Conservation (phyloP, 2,113 vertebrate species). For the Syrmaticus mikado region DNA sequence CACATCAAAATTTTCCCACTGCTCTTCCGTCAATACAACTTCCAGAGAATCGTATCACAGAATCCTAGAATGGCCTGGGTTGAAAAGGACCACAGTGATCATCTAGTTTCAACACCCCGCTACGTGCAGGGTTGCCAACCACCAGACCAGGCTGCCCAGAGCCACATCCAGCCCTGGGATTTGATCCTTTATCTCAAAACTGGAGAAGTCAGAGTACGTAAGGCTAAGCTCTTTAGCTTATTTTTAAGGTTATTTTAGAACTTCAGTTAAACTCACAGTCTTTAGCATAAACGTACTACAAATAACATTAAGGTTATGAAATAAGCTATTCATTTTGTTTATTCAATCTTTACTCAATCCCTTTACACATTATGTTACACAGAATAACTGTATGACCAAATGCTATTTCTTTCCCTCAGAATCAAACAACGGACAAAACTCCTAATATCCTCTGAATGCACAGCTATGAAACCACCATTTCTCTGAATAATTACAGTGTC, state of each 20-base stretch:
- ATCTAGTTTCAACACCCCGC: too few relatives aligned
- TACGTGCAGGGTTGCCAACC: too few relatives aligned
- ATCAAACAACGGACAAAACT: not conserved
- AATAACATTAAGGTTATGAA: not conserved
- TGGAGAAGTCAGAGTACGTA: not conserved
- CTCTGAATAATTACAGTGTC: not conserved
- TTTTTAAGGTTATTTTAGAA: not conserved
- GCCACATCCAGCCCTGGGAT: too few relatives aligned
- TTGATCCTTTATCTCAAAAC: not conserved
- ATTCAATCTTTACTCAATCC: not conserved
- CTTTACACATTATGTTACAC: not conserved
- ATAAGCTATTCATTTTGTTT: not conserved
- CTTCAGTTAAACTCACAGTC: not conserved
- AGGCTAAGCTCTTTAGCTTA: not conserved
- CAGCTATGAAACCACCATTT: not conserved
- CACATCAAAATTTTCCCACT: not conserved
- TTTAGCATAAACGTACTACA: not conserved
- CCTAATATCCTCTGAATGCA: not conserved
- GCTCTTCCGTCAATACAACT: not conserved
- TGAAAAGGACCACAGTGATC: too few relatives aligned
- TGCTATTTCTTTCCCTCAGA: not conserved
- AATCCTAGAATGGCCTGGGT: too few relatives aligned
- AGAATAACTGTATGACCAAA: not conserved
- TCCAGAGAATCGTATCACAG: too few relatives aligned
- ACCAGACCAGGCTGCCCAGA: too few relatives aligned